Evolutionary conservation across 2,113 vertebrate genomes (phyloP).

Genomic region (Psilopsiagon aurifrons): DNA sequence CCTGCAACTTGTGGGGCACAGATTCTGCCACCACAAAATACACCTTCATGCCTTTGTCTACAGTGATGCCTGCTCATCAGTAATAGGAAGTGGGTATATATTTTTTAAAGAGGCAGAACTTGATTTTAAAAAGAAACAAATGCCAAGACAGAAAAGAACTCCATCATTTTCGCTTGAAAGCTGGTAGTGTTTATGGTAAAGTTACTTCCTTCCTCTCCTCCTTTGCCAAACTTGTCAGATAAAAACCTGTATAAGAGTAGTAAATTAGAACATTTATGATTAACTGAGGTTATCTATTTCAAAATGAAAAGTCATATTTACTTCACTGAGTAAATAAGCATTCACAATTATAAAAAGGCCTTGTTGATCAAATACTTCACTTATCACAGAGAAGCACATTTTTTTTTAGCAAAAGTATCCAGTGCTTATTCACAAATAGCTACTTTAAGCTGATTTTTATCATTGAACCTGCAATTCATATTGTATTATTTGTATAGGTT

Average conservation of each 20-base stretch:
- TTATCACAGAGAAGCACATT: neutral
- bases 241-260: neutral
- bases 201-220: neutral
- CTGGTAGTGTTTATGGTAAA: neutral
- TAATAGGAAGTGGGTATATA: neutral
- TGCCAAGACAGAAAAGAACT: neutral
- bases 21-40: neutral
- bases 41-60: neutral
- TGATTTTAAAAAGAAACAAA: neutral
- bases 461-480: neutral
- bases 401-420: neutral
- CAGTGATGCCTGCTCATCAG: neutral
- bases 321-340: neutral
- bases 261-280: neutral
- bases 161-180: neutral
- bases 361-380: neutral
- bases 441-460: neutral
- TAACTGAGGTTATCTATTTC: neutral
- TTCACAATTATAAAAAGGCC: neutral
- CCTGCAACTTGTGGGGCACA: rapidly evolving
- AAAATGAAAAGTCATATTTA: neutral
- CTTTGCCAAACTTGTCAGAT: neutral
- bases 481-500: neutral
- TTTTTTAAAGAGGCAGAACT: neutral
- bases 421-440: neutral